These are phyloP conservation scores for Gobio gobio DNA, from an alignment of 2,113 vertebrate species.

Conservation along the genomic window DNA sequence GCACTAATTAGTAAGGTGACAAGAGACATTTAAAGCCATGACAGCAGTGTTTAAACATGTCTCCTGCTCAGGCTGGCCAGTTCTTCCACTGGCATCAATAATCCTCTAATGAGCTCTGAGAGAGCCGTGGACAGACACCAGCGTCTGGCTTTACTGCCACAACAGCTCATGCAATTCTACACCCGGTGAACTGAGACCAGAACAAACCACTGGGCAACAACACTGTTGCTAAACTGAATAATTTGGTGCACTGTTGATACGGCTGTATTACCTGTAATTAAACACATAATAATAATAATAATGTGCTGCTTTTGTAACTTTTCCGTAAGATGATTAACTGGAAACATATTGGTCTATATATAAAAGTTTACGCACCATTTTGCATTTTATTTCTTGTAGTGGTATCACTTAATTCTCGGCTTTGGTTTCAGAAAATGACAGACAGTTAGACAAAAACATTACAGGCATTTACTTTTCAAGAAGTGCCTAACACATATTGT, in stretches of 20 bases:
- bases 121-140: conserved; percentile 55
- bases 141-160: conserved; percentile 64
- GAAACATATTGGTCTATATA: not conserved
- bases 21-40: conserved; percentile 19
- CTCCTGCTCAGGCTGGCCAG: conserved; percentile 3
- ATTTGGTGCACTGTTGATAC: not conserved
- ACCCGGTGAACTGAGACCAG: not conserved
- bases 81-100: conserved; percentile 59
- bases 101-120: conserved; percentile 74
- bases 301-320: not conserved
- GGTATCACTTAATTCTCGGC: not conserved
- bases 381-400: not conserved
- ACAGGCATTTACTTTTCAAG: not conserved
- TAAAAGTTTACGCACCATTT: not conserved
- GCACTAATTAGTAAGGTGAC: not conserved
- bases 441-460: not conserved
- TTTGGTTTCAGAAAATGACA: not conserved
- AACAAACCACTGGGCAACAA: not conserved
- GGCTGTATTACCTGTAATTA: not conserved
- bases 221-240: not conserved
- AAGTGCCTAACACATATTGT: not conserved
- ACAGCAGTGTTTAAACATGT: conserved; percentile 4
- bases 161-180: conserved; percentile 28
- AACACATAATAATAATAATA: not conserved
- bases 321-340: not conserved